phyloP scores from a whole-genome alignment of 2,113 vertebrate genomes.

The Leiothrix lutea region DNA sequence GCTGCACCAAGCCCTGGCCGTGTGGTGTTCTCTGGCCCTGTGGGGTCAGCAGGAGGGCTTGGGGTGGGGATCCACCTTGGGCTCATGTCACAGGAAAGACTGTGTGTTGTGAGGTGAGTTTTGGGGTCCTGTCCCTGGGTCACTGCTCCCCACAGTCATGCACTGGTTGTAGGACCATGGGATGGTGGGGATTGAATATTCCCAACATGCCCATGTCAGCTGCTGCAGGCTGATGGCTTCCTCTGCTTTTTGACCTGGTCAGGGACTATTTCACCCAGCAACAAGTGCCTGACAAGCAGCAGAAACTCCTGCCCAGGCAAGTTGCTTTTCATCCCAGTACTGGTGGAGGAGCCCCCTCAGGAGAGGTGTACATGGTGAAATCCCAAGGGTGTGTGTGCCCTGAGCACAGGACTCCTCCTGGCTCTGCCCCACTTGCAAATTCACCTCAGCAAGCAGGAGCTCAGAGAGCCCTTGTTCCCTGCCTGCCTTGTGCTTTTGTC shows the following conservation, averaged over 20 bases:
- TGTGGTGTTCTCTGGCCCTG: accelerated
- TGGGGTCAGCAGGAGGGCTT: not conserved
- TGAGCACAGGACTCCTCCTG: not conserved
- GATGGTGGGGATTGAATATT: not conserved
- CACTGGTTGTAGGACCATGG: not conserved
- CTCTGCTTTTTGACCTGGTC: not conserved
- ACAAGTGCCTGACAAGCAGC: not conserved
- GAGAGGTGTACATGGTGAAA: not conserved
- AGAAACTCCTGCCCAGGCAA: not conserved
- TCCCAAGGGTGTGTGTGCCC: not conserved
- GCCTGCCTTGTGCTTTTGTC: not conserved
- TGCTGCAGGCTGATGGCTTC: not conserved
- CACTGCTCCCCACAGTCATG: not conserved
- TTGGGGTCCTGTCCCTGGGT: not conserved
- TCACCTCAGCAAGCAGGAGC: accelerated
- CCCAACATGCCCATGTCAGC: not conserved
- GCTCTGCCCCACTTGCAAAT: not conserved
- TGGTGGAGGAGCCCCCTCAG: not conserved
- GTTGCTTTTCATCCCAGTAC: not conserved
- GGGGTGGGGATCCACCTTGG: not conserved
- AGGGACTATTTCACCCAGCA: not conserved
- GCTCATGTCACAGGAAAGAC: accelerated
- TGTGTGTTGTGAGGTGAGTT: not conserved
- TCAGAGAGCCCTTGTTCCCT: not conserved
- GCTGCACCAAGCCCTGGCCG: accelerated